Conservation (phyloP, 2,797 vertebrate genomes). For the Pseudocheirus occidentalis region DNA sequence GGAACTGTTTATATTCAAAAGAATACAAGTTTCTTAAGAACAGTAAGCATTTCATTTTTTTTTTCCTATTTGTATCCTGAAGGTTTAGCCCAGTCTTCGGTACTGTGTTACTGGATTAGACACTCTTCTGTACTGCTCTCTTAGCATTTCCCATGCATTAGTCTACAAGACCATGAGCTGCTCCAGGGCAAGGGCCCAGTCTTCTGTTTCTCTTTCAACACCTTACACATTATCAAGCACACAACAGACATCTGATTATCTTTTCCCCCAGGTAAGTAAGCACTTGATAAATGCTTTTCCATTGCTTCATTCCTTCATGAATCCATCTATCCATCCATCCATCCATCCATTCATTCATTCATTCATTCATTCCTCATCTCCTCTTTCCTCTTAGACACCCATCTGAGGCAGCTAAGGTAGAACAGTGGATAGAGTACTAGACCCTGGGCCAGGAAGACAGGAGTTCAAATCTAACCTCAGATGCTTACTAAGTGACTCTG, state of each 20-base stretch:
- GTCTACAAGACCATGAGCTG: not conserved
- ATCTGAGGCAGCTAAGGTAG: not conserved
- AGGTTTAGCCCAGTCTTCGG: not conserved
- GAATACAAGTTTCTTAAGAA: not conserved
- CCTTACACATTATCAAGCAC: not conserved
- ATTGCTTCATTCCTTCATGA: not conserved
- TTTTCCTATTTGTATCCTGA: not conserved
- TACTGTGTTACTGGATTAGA: not conserved
- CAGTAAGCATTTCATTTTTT: not conserved
- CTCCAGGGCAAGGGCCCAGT: not conserved
- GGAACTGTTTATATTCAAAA: not conserved
- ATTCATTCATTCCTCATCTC: not conserved
- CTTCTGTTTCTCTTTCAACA: not conserved
- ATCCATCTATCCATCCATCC: too few species aligned
- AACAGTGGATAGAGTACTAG: not conserved
- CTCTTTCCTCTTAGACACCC: not conserved
- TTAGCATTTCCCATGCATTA: not conserved
- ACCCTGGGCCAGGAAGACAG: not conserved
- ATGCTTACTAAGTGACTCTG: not conserved
- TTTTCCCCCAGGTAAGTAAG: not conserved
- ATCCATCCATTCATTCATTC: not conserved
- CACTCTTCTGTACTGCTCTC: not conserved
- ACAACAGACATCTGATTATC: not conserved
- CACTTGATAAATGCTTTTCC: not conserved
- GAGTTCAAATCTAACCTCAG: not conserved